These are phyloP conservation scores for Thyatira batis DNA, from an alignment of 2,888 invertebrate genomes.

Conservation along the genomic window DNA sequence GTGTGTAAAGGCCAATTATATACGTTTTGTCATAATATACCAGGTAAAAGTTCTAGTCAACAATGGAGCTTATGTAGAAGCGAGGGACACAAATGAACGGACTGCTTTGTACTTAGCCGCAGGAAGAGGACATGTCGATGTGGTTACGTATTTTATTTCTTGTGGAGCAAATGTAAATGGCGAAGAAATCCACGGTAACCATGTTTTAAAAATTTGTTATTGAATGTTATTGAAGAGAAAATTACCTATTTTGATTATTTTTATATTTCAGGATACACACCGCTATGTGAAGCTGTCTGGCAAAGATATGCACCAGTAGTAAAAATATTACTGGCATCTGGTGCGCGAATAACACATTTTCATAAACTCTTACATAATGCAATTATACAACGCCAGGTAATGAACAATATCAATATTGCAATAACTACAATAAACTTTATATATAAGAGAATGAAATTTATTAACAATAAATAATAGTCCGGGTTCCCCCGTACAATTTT, in stretches of 20 bases:
- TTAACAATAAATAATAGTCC: too few species aligned
- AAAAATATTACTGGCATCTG: constrained; percentile 82
- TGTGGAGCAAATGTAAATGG: constrained; percentile 85
- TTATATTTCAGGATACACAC: constrained; percentile 83
- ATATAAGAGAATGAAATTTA: too few species aligned
- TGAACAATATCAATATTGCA: background rate
- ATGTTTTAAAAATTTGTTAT: too few species aligned
- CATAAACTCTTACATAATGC: constrained; percentile 87
- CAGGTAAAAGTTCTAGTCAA: constrained; percentile 79
- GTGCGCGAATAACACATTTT: constrained; percentile 87
- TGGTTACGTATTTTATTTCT: constrained; percentile 79
- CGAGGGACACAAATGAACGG: constrained; percentile 82
- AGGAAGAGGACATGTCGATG: constrained; percentile 61
- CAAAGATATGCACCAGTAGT: constrained; percentile 83
- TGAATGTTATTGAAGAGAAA: too few species aligned
- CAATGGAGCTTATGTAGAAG: constrained; percentile 82
- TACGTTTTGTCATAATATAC: constrained; percentile 14
- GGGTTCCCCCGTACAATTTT: too few species aligned
- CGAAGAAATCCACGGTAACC: constrained; percentile 85
- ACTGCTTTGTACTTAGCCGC: constrained; percentile 78
- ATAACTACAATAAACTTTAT: background rate
- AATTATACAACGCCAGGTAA: constrained; percentile 82
- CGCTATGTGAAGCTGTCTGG: constrained; percentile 87
- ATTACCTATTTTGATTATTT: too few species aligned
- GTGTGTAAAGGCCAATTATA: too few species aligned